Base-by-base conservation (phyloP, 2,888 invertebrate species). In the Ormyrus nitidulus region DNA sequence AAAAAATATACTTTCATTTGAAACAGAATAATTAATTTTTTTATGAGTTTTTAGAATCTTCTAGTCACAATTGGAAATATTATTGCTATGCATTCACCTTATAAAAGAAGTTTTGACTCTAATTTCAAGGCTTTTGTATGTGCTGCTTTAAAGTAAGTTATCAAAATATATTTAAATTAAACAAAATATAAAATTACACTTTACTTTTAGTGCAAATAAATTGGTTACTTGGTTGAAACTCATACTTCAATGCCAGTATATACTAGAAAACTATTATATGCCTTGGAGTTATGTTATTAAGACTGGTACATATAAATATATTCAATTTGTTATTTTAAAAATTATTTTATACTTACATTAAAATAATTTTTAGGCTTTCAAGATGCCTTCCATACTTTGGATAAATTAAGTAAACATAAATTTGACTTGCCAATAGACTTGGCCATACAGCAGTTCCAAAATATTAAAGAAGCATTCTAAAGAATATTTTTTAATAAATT, bases 61-160 rank as follows among this genome's bases (percentile, higher is more conserved):
- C 92, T 99, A 59, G 96, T 96, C 87, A 95, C 96, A 58, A 96
- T 99, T 82, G 98, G 98, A 62, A 96, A 95, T 88, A 98, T 99
- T 83, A 93, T 98, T 77, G 94, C 96, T 11, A 95, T 97, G 53
- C 99, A 99, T 91, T 94, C 94, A 8, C 96, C 96, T 0, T 97
- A 98, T 86, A 98, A 99, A 90, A 93, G 99, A 86, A 98, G 98
- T 87, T 95, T 94, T 83, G 99, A 99, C 92, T 96, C 99, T 19
- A 98, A 99, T 91, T 99, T 99, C 88, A 99, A 99, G 91, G 99
- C 99, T 0, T 98, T 99, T 89, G 93, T 99, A 71, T 99, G 98
- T 91, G 96, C 98, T 49, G 99, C 97, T 49, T 92, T 99, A 64
- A 99, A 99, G 96, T 97, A 91, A 93, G 95, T 92, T 62, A 64